Percentiles rank a stretch among this genome's conserved stretches.
These are phyloP conservation scores for Hystrix brachyura DNA, from an alignment of 2,113 vertebrate species.

Conservation along the genomic window DNA sequence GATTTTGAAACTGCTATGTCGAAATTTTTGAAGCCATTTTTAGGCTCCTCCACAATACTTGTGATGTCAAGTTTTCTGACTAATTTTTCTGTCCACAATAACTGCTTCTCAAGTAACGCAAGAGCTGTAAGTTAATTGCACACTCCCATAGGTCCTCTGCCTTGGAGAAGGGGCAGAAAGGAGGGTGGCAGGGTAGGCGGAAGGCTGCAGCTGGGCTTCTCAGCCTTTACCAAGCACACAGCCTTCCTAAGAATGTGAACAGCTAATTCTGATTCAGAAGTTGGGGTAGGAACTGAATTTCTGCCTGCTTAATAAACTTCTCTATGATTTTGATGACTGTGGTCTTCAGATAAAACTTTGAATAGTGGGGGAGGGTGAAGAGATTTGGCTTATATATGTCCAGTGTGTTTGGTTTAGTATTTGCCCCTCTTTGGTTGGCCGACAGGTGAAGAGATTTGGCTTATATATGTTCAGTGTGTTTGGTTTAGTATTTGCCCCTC, in stretches of 20 bases:
- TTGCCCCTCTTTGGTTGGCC: background rate
- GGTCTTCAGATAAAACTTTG: background rate
- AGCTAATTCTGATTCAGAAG: background rate
- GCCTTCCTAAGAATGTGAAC: background rate
- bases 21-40: background rate
- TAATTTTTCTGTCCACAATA: background rate
- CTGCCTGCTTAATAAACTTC: background rate
- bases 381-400: background rate
- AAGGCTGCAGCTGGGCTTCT: background rate
- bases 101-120: background rate
- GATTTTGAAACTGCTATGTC: background rate
- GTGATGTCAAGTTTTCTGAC: background rate
- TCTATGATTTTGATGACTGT: background rate
- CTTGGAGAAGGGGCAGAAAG: background rate
- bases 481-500: background rate
- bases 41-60: background rate
- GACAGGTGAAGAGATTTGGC: background rate
- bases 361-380: background rate
- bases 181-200: background rate
- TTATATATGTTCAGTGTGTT: background rate
- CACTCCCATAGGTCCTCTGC: background rate
- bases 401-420: background rate
- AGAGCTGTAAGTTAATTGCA: background rate
- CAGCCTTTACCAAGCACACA: background rate
- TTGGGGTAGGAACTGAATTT: background rate